These are phyloP conservation scores for Smutsia gigantea DNA, from an alignment of 2,797 vertebrate species.

Conservation along the genomic window DNA sequence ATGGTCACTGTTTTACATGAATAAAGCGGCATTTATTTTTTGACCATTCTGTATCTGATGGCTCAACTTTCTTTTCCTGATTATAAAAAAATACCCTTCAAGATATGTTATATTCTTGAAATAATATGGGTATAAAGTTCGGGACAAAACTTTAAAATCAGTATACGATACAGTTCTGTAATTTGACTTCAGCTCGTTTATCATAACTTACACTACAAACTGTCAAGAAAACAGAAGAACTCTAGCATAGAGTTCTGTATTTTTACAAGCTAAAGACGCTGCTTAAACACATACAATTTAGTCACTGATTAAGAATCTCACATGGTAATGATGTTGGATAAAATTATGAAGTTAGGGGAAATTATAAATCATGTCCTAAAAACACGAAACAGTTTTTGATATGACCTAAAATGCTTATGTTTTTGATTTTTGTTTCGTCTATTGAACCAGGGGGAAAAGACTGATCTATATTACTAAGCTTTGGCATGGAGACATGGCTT, in stretches of 20 bases:
- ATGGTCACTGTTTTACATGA: neutral
- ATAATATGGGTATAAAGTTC: neutral
- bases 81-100: neutral
- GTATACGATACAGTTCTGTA: neutral
- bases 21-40: neutral
- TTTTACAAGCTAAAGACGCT: neutral
- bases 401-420: neutral
- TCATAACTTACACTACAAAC: neutral
- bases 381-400: neutral
- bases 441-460: neutral
- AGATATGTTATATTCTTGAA: neutral
- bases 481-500: neutral
- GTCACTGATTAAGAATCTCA: neutral
- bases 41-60: neutral
- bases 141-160: neutral
- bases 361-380: neutral
- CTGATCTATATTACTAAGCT: neutral
- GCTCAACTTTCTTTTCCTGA: neutral
- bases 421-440: neutral
- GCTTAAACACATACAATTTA: neutral
- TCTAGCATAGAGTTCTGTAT: neutral
- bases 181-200: neutral
- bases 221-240: conserved; percentile 19
- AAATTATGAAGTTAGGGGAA: neutral
- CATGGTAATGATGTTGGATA: neutral